A percentile compares a stretch with the other conserved stretches of the same genome.
phyloP scores from a whole-genome alignment of 1,140 invertebrate species.

The Drosophila serrata region DNA sequence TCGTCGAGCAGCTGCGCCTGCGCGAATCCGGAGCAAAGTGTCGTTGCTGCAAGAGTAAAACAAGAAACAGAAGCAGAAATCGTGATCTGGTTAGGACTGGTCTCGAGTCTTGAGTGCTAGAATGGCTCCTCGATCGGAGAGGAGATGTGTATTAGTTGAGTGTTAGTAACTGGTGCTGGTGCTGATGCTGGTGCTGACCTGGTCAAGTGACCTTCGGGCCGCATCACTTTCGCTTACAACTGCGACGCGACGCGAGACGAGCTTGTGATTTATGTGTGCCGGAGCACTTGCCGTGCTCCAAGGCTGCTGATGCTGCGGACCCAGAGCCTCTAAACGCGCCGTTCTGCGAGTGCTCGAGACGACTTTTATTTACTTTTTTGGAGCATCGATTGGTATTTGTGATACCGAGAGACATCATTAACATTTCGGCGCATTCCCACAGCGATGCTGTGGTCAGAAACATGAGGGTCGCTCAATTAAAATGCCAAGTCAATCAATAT shows the following conservation, averaged over 20 bases:
- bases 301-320: conserved; percentile 51
- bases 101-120: conserved; percentile 47
- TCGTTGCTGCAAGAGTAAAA: conserved; percentile 51
- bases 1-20: conserved; percentile 70
- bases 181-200: conserved; percentile 36
- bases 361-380: conserved; percentile 46
- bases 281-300: conserved; percentile 59
- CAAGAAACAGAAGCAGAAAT: conserved; percentile 42
- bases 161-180: conserved; percentile 16
- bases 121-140: conserved; percentile 16
- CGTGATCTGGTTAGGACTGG: conserved; percentile 50
- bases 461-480: conserved; percentile 71
- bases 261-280: conserved; percentile 73
- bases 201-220: conserved; percentile 66
- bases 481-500: conserved; percentile 77
- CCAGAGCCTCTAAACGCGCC: conserved; percentile 6
- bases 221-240: conserved; percentile 73
- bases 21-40: conserved; percentile 52
- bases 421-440: conserved; percentile 68
- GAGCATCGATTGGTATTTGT: conserved; percentile 71
- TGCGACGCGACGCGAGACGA: conserved; percentile 31
- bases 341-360: conserved; percentile 58
- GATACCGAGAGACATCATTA: conserved; percentile 70
- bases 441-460: conserved; percentile 57
- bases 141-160: conserved; percentile 14